These are phyloP conservation scores for Drosophila austrosaltans DNA, from an alignment of 2,888 invertebrate species.

Conservation along the genomic window DNA sequence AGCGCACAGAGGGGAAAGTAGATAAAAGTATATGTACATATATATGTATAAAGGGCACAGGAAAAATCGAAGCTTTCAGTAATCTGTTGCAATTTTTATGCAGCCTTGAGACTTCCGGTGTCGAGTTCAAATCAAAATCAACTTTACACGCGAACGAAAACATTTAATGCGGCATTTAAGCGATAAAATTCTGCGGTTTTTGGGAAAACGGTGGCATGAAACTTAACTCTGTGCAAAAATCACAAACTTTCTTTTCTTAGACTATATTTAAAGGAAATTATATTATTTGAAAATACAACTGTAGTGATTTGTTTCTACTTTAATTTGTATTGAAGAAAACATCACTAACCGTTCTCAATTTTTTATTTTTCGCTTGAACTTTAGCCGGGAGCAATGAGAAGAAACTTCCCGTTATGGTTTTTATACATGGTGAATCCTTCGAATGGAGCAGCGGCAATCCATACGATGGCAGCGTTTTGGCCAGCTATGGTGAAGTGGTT, in stretches of 20 bases:
- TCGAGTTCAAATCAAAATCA: conserved; percentile 41
- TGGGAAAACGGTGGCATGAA: conserved; percentile 23
- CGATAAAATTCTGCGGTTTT: conserved; percentile 29
- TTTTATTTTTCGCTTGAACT: conserved; percentile 19
- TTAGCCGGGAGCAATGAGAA: conserved; percentile 83
- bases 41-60: neutral
- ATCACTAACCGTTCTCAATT: too few relatives aligned
- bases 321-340: too few relatives aligned
- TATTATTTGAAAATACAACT: too few relatives aligned
- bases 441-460: conserved; percentile 98
- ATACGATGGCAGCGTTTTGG: conserved; percentile 97
- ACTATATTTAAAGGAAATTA: too few relatives aligned
- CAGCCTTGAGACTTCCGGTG: conserved; percentile 5
- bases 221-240: neutral
- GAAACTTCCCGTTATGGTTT: conserved; percentile 83
- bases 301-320: too few relatives aligned
- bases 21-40: conserved; percentile 25
- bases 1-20: conserved; percentile 15
- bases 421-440: conserved; percentile 87
- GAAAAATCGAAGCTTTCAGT: conserved; percentile 8
- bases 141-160: conserved; percentile 55
- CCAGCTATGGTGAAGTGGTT: conserved; percentile 95
- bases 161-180: conserved; percentile 64
- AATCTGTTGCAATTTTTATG: conserved; percentile 46
- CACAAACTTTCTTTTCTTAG: too few relatives aligned